Base-by-base conservation (phyloP, 2,888 invertebrate genomes). In the Catocala fraxini region DNA sequence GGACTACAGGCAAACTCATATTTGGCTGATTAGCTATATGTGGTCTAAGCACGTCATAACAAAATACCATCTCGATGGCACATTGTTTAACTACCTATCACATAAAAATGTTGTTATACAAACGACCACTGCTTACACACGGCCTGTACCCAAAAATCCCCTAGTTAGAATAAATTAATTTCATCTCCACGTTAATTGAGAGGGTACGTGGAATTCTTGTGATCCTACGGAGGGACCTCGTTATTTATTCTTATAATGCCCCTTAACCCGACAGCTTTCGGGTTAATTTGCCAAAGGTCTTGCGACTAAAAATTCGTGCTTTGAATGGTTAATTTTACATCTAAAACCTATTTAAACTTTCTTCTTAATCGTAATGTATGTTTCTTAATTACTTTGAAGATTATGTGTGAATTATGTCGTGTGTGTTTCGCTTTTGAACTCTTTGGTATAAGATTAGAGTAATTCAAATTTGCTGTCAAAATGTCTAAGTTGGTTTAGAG, bases 161-260 rank as follows among this genome's bases (percentile, higher is more conserved):
- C 77, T 80, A 83, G 84, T 84, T 80, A 83, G 85, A 89, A 89
- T 89, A 88, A 89, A 90, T 90, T 90, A 89, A 89, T 89, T 88
- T 84, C 78, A 85, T 84, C 85, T 85, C 75, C 73, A 81, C 84
- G 82, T 86, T 90, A 90, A 90, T 90, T 90, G 89, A 88, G 89
- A 85, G 83, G 80, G 68, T 59, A 78, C 69, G 63, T 65, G 81
- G 81, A 78, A 82, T 84, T 84, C 84, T 79, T 83, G 74, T 84
- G 86, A 87, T 83, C 85, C 64, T 60, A 43, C 48, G 12, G 47
- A 71, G 71, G 72, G 56, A 70, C 58, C 86, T 90, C 89, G 88
- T 91, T 89, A 90, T 88, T 89, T 89, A 91, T 91, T 91, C 90
- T 88, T 87, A 89, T 86, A 88, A 88, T 88, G 86, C 77, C 83